Percentiles rank a stretch among this genome's conserved stretches.
phyloP scores from a whole-genome alignment of 2,797 vertebrate species.

The Balearica regulorum region DNA sequence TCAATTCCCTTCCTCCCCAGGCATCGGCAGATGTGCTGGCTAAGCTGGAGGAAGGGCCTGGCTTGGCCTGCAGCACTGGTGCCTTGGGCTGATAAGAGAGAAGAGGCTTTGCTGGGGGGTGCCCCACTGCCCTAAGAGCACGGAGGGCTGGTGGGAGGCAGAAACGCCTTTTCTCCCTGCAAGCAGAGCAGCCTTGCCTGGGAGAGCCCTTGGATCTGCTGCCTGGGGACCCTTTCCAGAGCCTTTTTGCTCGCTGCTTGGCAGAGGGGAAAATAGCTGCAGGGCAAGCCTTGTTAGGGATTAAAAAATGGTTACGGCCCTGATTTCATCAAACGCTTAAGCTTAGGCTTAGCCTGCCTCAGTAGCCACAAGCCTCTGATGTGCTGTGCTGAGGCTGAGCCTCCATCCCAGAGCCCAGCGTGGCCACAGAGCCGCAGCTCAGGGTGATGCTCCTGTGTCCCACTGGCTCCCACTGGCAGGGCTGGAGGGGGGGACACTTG shows the following conservation, averaged over 20 bases:
- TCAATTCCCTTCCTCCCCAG: not conserved
- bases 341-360: not conserved
- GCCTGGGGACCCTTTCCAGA: not conserved
- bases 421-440: not conserved
- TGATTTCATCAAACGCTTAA: not conserved
- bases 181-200: not conserved
- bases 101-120: not conserved
- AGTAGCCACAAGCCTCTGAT: not conserved
- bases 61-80: not conserved
- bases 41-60: not conserved
- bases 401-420: not conserved
- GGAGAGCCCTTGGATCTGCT: not conserved
- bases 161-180: not conserved
- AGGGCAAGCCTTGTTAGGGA: not conserved
- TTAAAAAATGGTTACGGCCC: not conserved
- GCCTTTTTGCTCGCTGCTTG: not conserved
- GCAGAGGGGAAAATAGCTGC: not conserved
- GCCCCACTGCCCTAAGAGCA: not conserved
- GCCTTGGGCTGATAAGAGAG: not conserved
- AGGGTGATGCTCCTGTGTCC: not conserved
- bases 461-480: fast-evolving
- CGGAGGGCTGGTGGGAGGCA: not conserved
- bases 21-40: not conserved
- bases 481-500: fast-evolving
- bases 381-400: not conserved